These are phyloP conservation scores for Crypturellus tataupa DNA, from an alignment of 2,797 vertebrate species.

Conservation along the genomic window DNA sequence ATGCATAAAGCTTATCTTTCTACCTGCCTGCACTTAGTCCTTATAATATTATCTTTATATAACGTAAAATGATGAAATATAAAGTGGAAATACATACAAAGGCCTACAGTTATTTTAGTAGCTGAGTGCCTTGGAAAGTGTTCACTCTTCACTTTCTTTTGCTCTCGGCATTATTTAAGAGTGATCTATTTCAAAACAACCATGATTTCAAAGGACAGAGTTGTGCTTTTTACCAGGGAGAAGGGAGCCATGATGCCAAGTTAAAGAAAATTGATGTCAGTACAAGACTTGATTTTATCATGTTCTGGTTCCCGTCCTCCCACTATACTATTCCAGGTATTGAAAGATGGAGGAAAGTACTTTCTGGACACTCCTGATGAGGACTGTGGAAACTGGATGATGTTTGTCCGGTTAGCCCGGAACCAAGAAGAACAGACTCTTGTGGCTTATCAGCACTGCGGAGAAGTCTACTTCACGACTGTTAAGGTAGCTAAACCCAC, in stretches of 20 bases:
- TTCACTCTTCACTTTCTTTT: neutral
- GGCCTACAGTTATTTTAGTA: constrained; percentile 4
- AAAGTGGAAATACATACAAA: constrained; percentile 63
- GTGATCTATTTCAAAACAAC: neutral
- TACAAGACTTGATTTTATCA: neutral
- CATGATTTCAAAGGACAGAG: neutral
- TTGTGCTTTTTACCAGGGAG: neutral
- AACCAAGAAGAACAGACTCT: constrained; percentile 76
- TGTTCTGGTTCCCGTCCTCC: neutral
- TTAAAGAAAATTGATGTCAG: neutral
- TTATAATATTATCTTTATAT: constrained; percentile 58
- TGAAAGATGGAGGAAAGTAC: constrained; percentile 74
- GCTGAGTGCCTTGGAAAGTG: neutral
- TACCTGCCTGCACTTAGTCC: constrained; percentile 54
- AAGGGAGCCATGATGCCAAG: neutral
- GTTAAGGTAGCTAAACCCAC: constrained; percentile 65
- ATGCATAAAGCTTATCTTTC: constrained; percentile 62
- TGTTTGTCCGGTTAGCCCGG: constrained; percentile 75
- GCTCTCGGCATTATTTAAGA: neutral
- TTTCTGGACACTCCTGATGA: constrained; percentile 77
- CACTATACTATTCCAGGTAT: constrained; percentile 59
- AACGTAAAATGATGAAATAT: constrained; percentile 55
- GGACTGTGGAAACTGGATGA: constrained; percentile 79
- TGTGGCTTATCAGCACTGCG: constrained; percentile 75
- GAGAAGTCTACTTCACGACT: constrained; percentile 77